Evolutionary conservation across 2,113 vertebrate genomes (phyloP), one percentile per base, ranked within the genome.

Genomic region (Jacana jacana): DNA sequence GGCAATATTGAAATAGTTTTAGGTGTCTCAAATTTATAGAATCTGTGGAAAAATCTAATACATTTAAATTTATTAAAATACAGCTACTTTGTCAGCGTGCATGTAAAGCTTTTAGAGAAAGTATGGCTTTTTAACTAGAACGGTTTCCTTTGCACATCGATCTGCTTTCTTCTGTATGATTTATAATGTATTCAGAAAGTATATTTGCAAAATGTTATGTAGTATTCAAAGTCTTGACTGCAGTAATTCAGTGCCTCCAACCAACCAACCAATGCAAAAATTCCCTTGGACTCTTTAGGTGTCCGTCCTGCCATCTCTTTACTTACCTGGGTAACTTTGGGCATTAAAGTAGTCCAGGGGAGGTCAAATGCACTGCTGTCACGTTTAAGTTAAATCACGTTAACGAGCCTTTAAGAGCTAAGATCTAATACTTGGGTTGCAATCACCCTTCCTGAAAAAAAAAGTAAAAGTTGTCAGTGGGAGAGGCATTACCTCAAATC

Each of bases 1-100:
- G 93, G 93, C 96, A 98, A 98, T 97, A 97, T 39, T 97, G 80
- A 88, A 97, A 97, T 93, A 81, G 96, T 97, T 98, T 97, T 82
- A 89, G 93, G 86, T 88, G 96, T 79, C 73, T 93, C 71, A 96
- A 97, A 86, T 98, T 98, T 98, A 94, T 88, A 97, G 96, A 97
- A 95, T 81, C 76, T 86, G 92, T 97, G 88, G 57, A 80, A 97
- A 95, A 97, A 93, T 73, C 65, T 76, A 91, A 88, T 88, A 35
- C 70, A 95, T 97, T 96, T 93, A 89, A 97, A 96, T 97, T 79
- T 84, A 95, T 97, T 95, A 95, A 93, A 97, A 97, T 93, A 82
- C 46, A 93, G 76, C 90, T 95, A 86, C 76, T 92, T 76, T 91
- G 89, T 97, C 93, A 87, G 87, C 82, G 48, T 91, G 73, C 52